Conservation (phyloP, 2,888 invertebrate genomes). For the Rhagonycha lutea region DNA sequence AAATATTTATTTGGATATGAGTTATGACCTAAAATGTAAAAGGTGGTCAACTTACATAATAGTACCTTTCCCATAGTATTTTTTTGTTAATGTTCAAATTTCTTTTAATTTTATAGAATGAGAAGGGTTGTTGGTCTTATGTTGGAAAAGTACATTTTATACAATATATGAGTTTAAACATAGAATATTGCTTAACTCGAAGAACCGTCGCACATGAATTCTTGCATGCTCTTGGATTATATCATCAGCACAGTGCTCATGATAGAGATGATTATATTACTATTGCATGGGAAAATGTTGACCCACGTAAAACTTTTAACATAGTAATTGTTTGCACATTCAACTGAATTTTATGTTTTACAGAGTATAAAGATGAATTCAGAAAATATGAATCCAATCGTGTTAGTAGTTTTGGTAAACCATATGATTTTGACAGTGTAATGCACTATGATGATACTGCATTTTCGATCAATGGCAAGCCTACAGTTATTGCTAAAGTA, state of each 20-base stretch:
- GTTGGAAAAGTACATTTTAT: slow-evolving; percentile 13
- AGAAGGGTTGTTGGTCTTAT: slow-evolving; percentile 20
- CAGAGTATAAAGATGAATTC: not conserved
- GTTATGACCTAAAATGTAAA: too few relatives aligned
- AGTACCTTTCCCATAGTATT: too few relatives aligned
- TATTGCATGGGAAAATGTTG: slow-evolving; percentile 63
- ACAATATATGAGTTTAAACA: slow-evolving; percentile 26
- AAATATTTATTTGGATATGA: too few relatives aligned
- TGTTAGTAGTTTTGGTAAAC: not conserved
- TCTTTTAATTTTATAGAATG: not conserved
- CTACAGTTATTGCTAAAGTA: not conserved
- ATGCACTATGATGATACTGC: not conserved
- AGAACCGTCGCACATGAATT: slow-evolving; percentile 78
- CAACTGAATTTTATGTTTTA: too few relatives aligned
- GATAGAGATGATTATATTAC: slow-evolving; percentile 77
- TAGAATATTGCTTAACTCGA: slow-evolving; percentile 61
- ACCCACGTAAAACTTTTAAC: not conserved
- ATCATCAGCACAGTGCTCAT: slow-evolving; percentile 80
- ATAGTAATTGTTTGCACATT: too few relatives aligned
- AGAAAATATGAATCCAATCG: not conserved
- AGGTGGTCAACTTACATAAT: too few relatives aligned
- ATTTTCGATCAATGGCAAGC: not conserved
- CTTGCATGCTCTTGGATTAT: slow-evolving; percentile 79
- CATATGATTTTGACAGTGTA: not conserved
- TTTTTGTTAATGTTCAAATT: not conserved